Percentiles rank a stretch among this genome's conserved stretches.
phyloP scores from a whole-genome alignment of 1,140 invertebrate genomes.

The Micrasema longulum region DNA sequence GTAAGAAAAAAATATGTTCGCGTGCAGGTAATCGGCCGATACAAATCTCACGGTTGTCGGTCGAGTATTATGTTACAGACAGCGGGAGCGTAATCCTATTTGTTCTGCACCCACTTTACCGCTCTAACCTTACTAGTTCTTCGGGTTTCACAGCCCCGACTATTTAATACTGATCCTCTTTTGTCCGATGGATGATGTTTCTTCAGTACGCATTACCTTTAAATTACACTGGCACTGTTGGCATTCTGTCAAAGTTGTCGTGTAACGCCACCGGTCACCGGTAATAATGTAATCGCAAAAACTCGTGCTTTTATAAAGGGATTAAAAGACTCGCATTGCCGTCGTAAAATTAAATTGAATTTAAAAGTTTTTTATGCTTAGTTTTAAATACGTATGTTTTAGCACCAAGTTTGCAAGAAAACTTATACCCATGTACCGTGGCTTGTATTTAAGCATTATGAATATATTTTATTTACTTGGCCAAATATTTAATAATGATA shows the following conservation, averaged over 20 bases:
- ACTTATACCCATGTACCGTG: no score
- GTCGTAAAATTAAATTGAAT: no score
- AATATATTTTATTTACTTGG: no score
- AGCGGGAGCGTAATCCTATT: constrained; percentile 26
- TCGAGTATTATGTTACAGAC: constrained; percentile 32
- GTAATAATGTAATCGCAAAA: not conserved
- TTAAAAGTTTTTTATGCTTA: no score
- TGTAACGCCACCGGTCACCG: not conserved
- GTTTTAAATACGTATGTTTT: no score
- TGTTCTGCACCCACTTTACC: constrained; percentile 10
- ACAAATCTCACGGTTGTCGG: constrained; percentile 38
- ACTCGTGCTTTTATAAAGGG: no score
- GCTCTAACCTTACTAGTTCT: constrained; percentile 11
- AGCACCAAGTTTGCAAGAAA: no score
- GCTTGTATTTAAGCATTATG: no score
- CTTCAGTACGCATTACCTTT: not conserved
- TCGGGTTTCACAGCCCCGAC: not conserved
- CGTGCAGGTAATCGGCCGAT: constrained; percentile 41
- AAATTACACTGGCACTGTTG: not conserved
- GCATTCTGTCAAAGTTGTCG: not conserved
- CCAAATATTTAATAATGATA: no score
- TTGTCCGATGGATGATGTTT: not conserved
- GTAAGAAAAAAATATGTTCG: constrained; percentile 30
- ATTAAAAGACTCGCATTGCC: no score
- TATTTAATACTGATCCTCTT: not conserved